Evolutionary conservation across 1,140 invertebrate genomes (phyloP), one percentile per base, ranked within the genome.

Genomic region (Apocrypta bakeri): DNA sequence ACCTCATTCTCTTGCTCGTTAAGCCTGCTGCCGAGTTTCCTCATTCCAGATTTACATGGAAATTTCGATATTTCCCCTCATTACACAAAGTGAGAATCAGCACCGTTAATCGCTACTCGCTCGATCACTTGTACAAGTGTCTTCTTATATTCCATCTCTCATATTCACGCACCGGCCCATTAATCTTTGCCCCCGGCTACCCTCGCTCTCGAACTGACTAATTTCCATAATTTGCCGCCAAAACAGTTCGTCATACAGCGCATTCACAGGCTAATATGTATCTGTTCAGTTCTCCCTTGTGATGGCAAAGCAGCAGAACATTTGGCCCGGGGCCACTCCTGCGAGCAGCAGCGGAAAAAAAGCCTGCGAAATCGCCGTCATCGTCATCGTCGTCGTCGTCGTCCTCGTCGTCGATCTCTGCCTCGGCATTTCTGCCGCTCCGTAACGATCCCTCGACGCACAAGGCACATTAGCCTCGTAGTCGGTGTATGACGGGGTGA

Each of bases 221-320:
- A 79, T 79, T 79, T 68, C 76, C 76, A 79, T 79, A 79, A 79
- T 79, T 79, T 79, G 11, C 76, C 33, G 76, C 17, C 24, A 69
- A 79, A 79, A 79, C 40, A 79, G n/a, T 25, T 33, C 27, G 56
- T 66, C 75, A 66, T 64, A 56, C 12, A 71, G 63, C n/a, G 8
- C 66, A 21, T 11, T 24, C 64, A 66, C 6, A 6, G 17, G 3
- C 27, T 21, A 29, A 29, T 69, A 31, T 33, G 2, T 68, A 27
- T 25, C 69, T 1, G 69, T 4, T 40, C 14, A 1, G 11, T 40
- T 12, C 37, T 76, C 61, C 31, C 40, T 8, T 21, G 8, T 3
- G 31, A 0, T n/a, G 66, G 48, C 64, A 31, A 77, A 74, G 79
- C 77, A 77, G 76, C 64, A n/a, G 73, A 40, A 81, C 73, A 84